These are phyloP conservation scores for Homarus americanus DNA, from an alignment of 1,140 invertebrate genomes.

Conservation along the genomic window DNA sequence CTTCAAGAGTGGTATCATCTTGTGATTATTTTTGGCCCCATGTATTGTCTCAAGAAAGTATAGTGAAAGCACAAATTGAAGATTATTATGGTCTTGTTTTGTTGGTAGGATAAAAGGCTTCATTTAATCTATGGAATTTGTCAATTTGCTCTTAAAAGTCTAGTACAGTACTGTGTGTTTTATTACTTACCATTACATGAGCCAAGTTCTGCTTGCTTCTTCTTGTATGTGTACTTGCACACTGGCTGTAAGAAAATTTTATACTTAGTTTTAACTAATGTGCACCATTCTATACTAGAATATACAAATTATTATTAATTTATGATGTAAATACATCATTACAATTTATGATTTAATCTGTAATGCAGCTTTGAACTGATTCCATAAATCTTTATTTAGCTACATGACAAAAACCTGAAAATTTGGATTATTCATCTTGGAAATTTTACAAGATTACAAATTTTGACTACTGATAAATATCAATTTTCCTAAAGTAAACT, in stretches of 20 bases:
- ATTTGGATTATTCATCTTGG: background rate
- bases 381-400: background rate
- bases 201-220: too few species aligned
- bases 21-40: slow-evolving; percentile 7
- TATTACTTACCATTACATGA: too few species aligned
- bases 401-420: background rate
- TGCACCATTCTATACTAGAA: background rate
- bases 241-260: background rate
- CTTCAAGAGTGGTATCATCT: background rate
- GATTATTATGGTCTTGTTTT: slow-evolving; percentile 19
- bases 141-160: background rate
- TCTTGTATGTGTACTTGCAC: background rate
- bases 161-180: too few species aligned
- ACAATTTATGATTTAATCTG: background rate
- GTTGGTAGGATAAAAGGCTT: slow-evolving; percentile 29
- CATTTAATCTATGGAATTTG: background rate
- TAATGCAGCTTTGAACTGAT: background rate
- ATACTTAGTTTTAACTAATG: background rate
- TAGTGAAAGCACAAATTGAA: slow-evolving; percentile 45
- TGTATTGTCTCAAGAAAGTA: slow-evolving; percentile 32
- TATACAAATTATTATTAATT: background rate
- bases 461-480: slow-evolving; percentile 21
- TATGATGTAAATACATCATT: background rate
- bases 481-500: background rate
- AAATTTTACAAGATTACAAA: background rate